Percentiles rank a stretch among this genome's conserved stretches.
Evolutionary conservation across 2,888 invertebrate genomes (phyloP).

Genomic region (Nemurella pictetii): DNA sequence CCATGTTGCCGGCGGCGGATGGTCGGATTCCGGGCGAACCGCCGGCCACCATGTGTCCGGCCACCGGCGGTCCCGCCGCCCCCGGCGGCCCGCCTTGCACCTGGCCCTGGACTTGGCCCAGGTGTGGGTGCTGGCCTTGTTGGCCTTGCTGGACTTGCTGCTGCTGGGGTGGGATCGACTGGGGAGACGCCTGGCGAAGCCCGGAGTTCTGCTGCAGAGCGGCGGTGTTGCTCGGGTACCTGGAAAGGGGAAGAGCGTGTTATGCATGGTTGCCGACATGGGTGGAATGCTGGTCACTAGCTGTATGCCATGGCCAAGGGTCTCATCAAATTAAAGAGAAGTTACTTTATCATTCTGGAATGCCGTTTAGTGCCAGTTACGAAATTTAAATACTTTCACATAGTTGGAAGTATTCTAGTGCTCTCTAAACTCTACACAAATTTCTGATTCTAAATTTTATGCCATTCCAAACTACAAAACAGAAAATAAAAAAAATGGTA

Average conservation of each 20-base stretch:
- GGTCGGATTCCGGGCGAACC: slow-evolving; percentile 36
- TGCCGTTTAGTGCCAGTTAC: too few species aligned
- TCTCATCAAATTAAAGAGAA: too few species aligned
- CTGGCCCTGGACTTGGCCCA: slow-evolving; percentile 45
- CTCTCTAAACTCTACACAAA: too few species aligned
- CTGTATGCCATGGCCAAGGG: too few species aligned
- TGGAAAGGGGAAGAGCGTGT: slow-evolving; percentile 41
- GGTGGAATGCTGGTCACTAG: too few species aligned
- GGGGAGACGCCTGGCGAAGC: slow-evolving; percentile 51
- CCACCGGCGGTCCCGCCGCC: slow-evolving; percentile 44
- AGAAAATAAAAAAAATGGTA: too few species aligned
- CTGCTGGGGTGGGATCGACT: slow-evolving; percentile 56
- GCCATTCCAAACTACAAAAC: too few species aligned
- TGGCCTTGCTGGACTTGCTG: slow-evolving; percentile 58
- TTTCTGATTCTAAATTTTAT: too few species aligned
- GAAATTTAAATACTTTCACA: too few species aligned
- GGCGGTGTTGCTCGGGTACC: slow-evolving; percentile 51
- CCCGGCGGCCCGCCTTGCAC: slow-evolving; percentile 32
- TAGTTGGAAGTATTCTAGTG: too few species aligned
- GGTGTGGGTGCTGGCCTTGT: slow-evolving; percentile 46
- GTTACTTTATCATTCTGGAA: too few species aligned
- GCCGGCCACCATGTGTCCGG: slow-evolving; percentile 48
- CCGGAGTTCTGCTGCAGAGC: slow-evolving; percentile 52
- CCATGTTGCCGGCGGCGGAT: slow-evolving; percentile 17
- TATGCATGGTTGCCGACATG: too few species aligned